Base-by-base conservation (phyloP, 1,140 invertebrate species). In the Aporrectodea caliginosa region DNA sequence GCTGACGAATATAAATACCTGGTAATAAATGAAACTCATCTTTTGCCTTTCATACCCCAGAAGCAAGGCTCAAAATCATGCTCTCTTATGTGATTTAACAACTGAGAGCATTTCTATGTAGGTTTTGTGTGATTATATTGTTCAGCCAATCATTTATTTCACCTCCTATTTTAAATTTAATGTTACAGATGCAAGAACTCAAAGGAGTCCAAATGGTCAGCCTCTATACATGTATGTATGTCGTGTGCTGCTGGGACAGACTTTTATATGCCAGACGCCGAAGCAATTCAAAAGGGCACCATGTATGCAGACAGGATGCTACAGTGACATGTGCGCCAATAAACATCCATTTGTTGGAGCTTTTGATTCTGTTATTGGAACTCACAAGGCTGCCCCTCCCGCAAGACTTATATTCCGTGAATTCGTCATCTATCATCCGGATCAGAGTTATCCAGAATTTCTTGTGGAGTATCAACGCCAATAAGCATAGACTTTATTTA, bases 391-490 rank as follows among this genome's bases (percentile, higher is more conserved):
- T 29, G 2, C 16, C 27, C 22, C 14, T 1, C 69, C n/a, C n/a
- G n/a, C n/a, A n/a, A n/a, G 35, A 30, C 69, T 79, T n/a, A 27
- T 73, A 2, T 79, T 79, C 71, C 31, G 72, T 12, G 78, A 79
- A 79, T 79, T 73, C 35, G 31, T 79, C 30, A 43, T 73, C 33
- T 79, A 79, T 73, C 29, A 76, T 35, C 33, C 12, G 27, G 72
- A 79, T 6, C 30, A 79, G 35, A 73, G 70, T n/a, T 73, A 79
- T 43, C 75, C 75, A 16, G 75, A 76, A n/a, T 76, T 76, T 76
- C 43, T 76, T n/a, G 27, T 76, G 32, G 75, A 76, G 29, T 76
- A 76, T 29, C 1, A 35, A 2, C 33, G 75, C n/a, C n/a, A n/a
- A n/a, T n/a, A n/a, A n/a, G n/a, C n/a, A n/a, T n/a, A n/a, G n/a